Evolutionary conservation across 2,888 invertebrate genomes (phyloP).

Genomic region (Diarsia mendica): DNA sequence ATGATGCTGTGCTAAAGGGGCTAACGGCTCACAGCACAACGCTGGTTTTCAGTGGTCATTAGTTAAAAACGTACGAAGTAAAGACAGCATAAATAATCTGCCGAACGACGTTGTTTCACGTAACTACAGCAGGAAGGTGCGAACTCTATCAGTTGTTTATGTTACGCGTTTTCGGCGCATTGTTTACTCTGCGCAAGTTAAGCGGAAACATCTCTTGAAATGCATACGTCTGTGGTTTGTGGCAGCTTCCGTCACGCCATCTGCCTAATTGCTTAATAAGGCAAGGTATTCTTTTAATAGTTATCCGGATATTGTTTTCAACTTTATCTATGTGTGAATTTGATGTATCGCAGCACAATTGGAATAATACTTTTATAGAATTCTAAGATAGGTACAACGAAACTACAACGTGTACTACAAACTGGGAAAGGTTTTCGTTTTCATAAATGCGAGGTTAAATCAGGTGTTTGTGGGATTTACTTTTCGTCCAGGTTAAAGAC

Average conservation of each 20-base stretch:
- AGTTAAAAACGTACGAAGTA: no score
- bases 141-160: slow-evolving; percentile 25
- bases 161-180: slow-evolving; percentile 39
- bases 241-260: slow-evolving; percentile 25
- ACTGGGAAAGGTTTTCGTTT: not conserved
- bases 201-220: slow-evolving; percentile 35
- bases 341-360: not conserved
- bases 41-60: no score
- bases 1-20: no score
- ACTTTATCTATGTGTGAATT: not conserved
- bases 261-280: slow-evolving; percentile 24
- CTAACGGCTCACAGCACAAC: no score
- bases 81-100: not conserved
- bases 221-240: slow-evolving; percentile 33
- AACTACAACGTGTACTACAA: not conserved
- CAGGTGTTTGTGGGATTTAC: not conserved
- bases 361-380: not conserved
- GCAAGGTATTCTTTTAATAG: not conserved
- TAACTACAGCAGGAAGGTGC: slow-evolving; percentile 27
- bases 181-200: slow-evolving; percentile 48
- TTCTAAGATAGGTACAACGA: not conserved
- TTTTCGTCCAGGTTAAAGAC: not conserved
- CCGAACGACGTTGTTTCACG: slow-evolving; percentile 28
- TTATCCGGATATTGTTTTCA: not conserved
- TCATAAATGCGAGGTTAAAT: not conserved